A percentile compares a stretch with the other conserved stretches of the same genome.
phyloP scores from a whole-genome alignment of 2,888 invertebrate species.

The Coecobrya sp. region DNA sequence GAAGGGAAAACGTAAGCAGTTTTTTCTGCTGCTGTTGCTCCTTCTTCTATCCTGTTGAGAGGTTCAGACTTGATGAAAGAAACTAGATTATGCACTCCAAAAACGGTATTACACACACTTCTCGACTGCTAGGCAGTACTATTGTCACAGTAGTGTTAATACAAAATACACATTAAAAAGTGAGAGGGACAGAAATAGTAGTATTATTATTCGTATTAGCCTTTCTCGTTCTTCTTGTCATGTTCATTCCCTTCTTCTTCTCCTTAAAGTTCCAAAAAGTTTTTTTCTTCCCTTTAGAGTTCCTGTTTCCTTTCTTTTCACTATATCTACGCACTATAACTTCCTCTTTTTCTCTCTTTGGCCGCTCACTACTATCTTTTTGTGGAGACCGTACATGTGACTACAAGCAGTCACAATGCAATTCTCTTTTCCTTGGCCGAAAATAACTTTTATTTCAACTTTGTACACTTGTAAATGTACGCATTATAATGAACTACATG shows the following conservation, averaged over 20 bases:
- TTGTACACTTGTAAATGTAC: not conserved
- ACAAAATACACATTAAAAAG: conserved; percentile 40
- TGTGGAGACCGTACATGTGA: not conserved
- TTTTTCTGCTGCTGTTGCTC: conserved; percentile 14
- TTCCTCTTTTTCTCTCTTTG: conserved; percentile 21
- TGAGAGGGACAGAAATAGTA: not conserved
- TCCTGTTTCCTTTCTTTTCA: conserved; percentile 43
- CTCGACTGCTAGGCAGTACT: not conserved
- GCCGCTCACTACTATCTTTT: not conserved
- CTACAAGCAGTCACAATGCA: conserved; percentile 23
- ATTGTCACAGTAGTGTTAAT: not conserved
- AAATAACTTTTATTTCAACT: conserved; percentile 28
- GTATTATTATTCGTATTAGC: conserved; percentile 41
- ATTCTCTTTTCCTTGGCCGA: conserved; percentile 61
- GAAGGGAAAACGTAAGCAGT: conserved; percentile 29
- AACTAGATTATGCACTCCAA: conserved; percentile 53
- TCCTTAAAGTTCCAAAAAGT: conserved; percentile 34
- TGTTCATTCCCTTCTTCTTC: conserved; percentile 15
- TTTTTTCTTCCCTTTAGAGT: conserved; percentile 14
- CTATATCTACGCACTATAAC: conserved; percentile 21
- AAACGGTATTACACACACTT: not conserved
- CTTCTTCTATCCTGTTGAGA: conserved; percentile 3
- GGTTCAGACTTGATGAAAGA: conserved; percentile 39
- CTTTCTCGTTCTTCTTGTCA: conserved; percentile 11
- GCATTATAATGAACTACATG: not conserved